Evolutionary conservation across 2,113 vertebrate species (phyloP).

Genomic region (Saguinus imperator): DNA sequence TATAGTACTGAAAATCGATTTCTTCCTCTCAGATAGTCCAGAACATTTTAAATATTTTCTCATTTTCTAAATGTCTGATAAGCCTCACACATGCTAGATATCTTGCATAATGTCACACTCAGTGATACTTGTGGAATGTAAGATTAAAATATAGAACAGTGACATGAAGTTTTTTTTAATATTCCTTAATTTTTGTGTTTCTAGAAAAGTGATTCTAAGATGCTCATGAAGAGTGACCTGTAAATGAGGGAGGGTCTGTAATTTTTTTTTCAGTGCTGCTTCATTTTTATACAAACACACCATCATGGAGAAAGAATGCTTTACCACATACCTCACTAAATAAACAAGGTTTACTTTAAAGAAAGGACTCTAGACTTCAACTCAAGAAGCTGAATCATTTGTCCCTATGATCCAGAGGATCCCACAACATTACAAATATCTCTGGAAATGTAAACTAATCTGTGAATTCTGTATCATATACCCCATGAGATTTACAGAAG

Average conservation of each 20-base stretch:
- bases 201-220: neutral
- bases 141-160: neutral
- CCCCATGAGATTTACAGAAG: neutral
- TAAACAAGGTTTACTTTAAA: neutral
- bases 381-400: neutral
- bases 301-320: neutral
- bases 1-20: neutral
- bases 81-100: neutral
- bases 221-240: neutral
- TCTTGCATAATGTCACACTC: neutral
- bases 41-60: constrained; percentile 3
- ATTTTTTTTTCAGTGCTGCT: neutral
- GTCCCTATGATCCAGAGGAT: neutral
- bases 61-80: neutral
- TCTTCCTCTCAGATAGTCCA: neutral
- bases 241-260: neutral
- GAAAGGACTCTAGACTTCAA: neutral
- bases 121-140: neutral
- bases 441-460: neutral
- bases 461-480: neutral
- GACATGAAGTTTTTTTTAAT: neutral
- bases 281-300: neutral
- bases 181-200: neutral
- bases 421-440: neutral
- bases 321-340: neutral